Percentiles rank a stretch among this genome's conserved stretches.
Evolutionary conservation across 2,113 vertebrate species (phyloP).

Genomic region (Upupa epops): DNA sequence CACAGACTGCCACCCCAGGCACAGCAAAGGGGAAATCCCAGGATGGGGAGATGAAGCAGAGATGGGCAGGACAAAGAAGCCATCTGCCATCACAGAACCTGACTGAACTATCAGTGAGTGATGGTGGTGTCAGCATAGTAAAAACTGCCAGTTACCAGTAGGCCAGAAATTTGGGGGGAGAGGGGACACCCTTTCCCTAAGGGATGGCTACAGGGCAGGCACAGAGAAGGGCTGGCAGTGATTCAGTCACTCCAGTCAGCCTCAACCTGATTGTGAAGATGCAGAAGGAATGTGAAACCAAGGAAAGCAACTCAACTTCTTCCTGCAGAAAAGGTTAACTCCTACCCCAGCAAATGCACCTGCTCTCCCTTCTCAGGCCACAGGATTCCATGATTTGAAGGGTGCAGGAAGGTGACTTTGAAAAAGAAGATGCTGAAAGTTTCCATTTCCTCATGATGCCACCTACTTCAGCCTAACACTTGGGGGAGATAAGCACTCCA

Average conservation of each 20-base stretch:
- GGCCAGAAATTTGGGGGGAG: background rate
- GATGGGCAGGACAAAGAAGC: background rate
- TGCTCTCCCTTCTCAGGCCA: background rate
- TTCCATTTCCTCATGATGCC: background rate
- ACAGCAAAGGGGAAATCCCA: slow-evolving; percentile 6
- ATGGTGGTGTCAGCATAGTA: background rate
- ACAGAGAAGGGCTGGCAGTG: rapidly evolving
- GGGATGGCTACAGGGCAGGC: background rate
- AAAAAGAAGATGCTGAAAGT: background rate
- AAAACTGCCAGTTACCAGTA: background rate
- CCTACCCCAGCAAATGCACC: rapidly evolving
- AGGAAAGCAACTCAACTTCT: background rate
- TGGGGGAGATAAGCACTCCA: background rate
- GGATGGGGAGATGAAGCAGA: background rate
- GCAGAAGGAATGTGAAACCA: background rate
- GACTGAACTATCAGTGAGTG: background rate
- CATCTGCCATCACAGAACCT: background rate
- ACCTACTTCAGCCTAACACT: background rate
- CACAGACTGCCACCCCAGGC: slow-evolving; percentile 42
- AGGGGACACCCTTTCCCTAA: rapidly evolving
- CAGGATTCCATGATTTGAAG: background rate
- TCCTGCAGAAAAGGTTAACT: background rate
- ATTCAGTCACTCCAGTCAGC: background rate
- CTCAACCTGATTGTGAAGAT: background rate
- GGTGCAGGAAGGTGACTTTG: background rate